These are phyloP conservation scores for Idaea biselata DNA, from an alignment of 2,888 invertebrate genomes.

Conservation along the genomic window DNA sequence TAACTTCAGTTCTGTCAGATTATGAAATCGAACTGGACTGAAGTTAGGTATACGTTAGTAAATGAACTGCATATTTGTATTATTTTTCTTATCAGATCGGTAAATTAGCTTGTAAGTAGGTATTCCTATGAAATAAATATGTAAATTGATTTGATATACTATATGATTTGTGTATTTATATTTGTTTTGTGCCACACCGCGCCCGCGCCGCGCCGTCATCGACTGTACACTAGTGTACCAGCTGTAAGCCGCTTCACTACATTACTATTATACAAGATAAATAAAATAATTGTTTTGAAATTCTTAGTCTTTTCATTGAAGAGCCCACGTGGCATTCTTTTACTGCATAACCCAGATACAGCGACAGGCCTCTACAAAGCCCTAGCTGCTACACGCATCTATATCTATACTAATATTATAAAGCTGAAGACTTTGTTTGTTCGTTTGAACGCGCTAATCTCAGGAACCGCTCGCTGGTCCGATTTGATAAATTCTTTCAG, in stretches of 20 bases:
- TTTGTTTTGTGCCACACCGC: slow-evolving; percentile 38
- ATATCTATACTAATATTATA: too few species aligned
- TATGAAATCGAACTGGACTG: background rate
- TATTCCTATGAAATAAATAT: background rate
- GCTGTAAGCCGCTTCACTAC: slow-evolving; percentile 71
- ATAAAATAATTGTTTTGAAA: slow-evolving; percentile 76
- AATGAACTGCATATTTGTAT: background rate
- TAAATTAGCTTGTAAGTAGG: background rate
- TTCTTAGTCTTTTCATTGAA: slow-evolving; percentile 36
- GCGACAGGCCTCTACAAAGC: too few species aligned
- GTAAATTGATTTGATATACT: slow-evolving; percentile 7
- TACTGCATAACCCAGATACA: too few species aligned
- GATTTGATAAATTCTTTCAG: too few species aligned
- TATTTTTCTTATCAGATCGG: background rate
- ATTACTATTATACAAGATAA: slow-evolving; percentile 72
- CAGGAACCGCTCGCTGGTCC: too few species aligned
- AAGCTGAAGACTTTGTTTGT: too few species aligned
- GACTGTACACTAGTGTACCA: slow-evolving; percentile 65
- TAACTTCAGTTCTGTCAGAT: too few species aligned
- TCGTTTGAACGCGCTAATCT: too few species aligned
- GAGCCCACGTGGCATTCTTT: too few species aligned
- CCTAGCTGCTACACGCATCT: too few species aligned
- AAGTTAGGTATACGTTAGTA: background rate
- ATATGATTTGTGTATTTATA: slow-evolving; percentile 37
- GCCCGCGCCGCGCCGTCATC: slow-evolving; percentile 44